A percentile compares a stretch with the other conserved stretches of the same genome.
These are phyloP conservation scores for Crocuta crocuta DNA, from an alignment of 2,113 vertebrate species.

Conservation along the genomic window DNA sequence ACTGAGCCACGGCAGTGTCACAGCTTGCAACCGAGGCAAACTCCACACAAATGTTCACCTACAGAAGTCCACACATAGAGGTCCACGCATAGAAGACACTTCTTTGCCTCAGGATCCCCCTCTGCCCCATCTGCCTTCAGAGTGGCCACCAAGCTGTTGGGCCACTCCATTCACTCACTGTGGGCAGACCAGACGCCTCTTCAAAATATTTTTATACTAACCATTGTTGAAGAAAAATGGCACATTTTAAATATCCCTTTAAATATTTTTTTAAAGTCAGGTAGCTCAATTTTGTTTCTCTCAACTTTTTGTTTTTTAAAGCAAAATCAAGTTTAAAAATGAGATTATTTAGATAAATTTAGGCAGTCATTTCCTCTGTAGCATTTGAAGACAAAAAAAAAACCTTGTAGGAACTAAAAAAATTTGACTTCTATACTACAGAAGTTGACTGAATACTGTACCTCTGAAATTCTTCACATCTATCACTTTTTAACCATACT, in stretches of 20 bases:
- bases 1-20: too few species aligned
- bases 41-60: too few species aligned
- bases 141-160: too few species aligned
- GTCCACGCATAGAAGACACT: too few species aligned
- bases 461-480: background rate
- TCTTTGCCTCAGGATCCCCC: too few species aligned
- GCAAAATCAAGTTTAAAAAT: background rate
- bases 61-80: too few species aligned
- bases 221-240: constrained; percentile 4
- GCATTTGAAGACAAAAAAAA: background rate
- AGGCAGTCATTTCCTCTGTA: background rate
- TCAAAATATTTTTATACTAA: background rate
- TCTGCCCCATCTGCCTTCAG: too few species aligned
- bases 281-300: background rate
- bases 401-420: background rate
- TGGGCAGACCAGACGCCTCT: background rate
- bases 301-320: background rate
- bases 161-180: too few species aligned
- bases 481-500: background rate
- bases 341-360: background rate
- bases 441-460: background rate
- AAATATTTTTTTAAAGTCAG: background rate
- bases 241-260: background rate
- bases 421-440: background rate
- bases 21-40: too few species aligned